These are phyloP conservation scores for Mallotus villosus DNA, from an alignment of 2,797 vertebrate genomes.

Conservation along the genomic window DNA sequence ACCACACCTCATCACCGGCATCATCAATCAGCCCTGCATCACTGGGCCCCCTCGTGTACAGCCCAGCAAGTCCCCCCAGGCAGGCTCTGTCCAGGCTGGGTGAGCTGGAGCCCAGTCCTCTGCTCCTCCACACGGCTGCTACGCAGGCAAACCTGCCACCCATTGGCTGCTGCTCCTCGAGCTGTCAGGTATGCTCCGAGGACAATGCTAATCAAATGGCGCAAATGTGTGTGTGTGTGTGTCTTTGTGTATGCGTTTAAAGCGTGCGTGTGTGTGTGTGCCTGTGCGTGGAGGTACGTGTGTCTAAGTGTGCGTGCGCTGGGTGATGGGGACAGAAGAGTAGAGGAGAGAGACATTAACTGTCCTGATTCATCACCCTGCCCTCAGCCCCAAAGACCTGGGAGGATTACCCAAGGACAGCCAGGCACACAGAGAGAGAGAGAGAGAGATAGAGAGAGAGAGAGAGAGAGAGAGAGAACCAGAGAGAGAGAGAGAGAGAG, in stretches of 20 bases:
- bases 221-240: too few relatives aligned
- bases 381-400: not conserved
- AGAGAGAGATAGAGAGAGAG: not conserved
- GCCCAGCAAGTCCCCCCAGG: slow-evolving; percentile 15
- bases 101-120: slow-evolving; percentile 17
- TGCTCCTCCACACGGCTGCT: not conserved
- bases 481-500: not conserved
- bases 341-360: slow-evolving; percentile 9
- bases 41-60: slow-evolving; percentile 52
- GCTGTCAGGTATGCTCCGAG: slow-evolving; percentile 33
- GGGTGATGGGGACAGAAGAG: slow-evolving; percentile 26
- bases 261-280: not conserved
- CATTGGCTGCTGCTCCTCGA: slow-evolving; percentile 6
- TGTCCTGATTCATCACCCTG: slow-evolving; percentile 13
- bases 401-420: not conserved
- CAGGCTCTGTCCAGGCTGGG: slow-evolving; percentile 57
- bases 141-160: not conserved
- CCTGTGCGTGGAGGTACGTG: not conserved
- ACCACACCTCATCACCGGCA: slow-evolving; percentile 17
- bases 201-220: not conserved
- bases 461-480: not conserved
- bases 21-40: slow-evolving; percentile 33
- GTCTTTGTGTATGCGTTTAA: too few relatives aligned
- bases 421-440: not conserved
- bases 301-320: slow-evolving; percentile 11